phyloP scores from a whole-genome alignment of 92 coral and sea anemone genomes.

The Bergia sp. region DNA sequence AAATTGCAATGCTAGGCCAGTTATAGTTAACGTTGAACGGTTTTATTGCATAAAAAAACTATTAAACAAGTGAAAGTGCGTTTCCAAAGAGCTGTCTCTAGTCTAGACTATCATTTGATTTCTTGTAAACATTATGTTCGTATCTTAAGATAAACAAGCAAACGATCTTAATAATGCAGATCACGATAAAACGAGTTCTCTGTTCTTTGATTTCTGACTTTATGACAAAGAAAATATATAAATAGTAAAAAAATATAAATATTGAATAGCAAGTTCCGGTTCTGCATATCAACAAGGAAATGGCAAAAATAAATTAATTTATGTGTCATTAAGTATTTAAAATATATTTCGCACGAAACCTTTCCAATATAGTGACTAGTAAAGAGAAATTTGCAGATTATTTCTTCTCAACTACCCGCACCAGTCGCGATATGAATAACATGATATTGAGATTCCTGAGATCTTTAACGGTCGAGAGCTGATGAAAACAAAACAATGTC shows the following conservation, averaged over 20 bases:
- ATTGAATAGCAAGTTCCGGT: background rate
- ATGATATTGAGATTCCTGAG: background rate
- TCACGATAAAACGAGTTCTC: too few species aligned
- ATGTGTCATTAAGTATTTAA: background rate
- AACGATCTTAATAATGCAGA: too few species aligned
- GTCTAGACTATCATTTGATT: too few species aligned
- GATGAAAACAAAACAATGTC: slow-evolving; percentile 7
- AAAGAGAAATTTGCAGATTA: background rate
- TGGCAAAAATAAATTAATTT: background rate
- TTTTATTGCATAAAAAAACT: too few species aligned
- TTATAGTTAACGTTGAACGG: too few species aligned
- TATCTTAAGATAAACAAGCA: too few species aligned
- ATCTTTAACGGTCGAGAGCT: background rate
- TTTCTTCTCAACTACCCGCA: background rate
- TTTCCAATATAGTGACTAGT: background rate
- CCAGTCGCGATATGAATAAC: background rate
- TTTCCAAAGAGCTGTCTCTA: too few species aligned
- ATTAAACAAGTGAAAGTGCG: too few species aligned
- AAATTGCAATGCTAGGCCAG: too few species aligned
- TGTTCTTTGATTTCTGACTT: slow-evolving; percentile 8
- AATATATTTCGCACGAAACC: background rate
- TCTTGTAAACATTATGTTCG: too few species aligned
- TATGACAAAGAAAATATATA: background rate
- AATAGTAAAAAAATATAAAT: background rate
- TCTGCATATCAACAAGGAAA: background rate